These are phyloP conservation scores for Amblyjoppa proteus DNA, from an alignment of 2,888 invertebrate species.

Conservation along the genomic window DNA sequence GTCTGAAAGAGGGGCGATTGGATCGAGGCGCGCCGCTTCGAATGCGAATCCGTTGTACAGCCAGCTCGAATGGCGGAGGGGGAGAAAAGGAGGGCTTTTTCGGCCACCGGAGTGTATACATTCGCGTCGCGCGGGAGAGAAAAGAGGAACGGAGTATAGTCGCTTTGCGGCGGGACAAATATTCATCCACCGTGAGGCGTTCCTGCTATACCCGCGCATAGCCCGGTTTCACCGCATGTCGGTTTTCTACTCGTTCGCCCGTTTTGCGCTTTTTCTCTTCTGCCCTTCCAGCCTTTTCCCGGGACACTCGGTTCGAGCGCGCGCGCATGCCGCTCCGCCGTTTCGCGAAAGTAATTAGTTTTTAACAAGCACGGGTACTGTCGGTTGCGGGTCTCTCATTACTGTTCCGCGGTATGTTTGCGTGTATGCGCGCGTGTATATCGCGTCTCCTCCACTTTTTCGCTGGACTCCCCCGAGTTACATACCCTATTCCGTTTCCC, in stretches of 20 bases:
- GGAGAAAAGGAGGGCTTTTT: slow-evolving; percentile 2
- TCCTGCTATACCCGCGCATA: background rate
- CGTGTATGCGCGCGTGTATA: slow-evolving; percentile 3
- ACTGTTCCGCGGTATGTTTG: slow-evolving; percentile 45
- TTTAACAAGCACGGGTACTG: slow-evolving; percentile 74
- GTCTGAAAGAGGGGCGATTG: background rate
- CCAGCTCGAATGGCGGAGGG: background rate
- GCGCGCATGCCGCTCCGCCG: slow-evolving; percentile 15
- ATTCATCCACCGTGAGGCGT: slow-evolving; percentile 2
- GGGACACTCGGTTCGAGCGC: slow-evolving; percentile 17
- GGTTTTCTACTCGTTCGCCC: slow-evolving; percentile 9
- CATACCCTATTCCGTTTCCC: background rate
- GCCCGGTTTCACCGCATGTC: slow-evolving; percentile 13
- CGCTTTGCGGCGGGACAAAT: slow-evolving; percentile 14
- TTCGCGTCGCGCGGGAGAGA: background rate
- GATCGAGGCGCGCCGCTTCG: background rate
- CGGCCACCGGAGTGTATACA: background rate
- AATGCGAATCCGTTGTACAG: background rate
- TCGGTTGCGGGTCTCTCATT: slow-evolving; percentile 65
- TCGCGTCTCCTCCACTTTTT: slow-evolving; percentile 39
- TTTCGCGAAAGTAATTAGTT: slow-evolving; percentile 75
- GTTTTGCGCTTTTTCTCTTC: slow-evolving; percentile 25
- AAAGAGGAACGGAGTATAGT: background rate
- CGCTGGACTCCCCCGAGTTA: slow-evolving; percentile 26
- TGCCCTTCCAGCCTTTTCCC: slow-evolving; percentile 50